Evolutionary conservation across 2,113 vertebrate genomes (phyloP), one percentile per base, ranked within the genome.

Genomic region (Ptyas mucosa): DNA sequence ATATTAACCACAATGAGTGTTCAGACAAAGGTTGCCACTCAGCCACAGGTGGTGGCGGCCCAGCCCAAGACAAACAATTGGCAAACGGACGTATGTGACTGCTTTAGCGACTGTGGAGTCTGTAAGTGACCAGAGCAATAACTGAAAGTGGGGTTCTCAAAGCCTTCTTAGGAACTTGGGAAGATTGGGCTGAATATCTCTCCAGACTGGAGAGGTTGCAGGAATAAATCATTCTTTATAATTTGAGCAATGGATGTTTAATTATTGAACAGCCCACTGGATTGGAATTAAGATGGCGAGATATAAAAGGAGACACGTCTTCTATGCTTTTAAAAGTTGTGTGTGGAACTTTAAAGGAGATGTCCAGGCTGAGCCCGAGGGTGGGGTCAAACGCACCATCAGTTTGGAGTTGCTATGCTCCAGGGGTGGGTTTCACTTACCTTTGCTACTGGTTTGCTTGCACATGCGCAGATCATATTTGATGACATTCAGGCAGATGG

Each of bases 21-120:
- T 15, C 90, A 85, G 5, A 3, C 46, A 14, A 39, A n/a, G 23
- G 26, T 91, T 11, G 4, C 12, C 12, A n/a, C 64, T n/a, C 90
- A 91, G 24, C 75, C 90, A 9, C 75, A 85, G 0, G 0, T 1
- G 24, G 34, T 0, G 0, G 0, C 0, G 0, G 8, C 75, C 0
- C 0, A 8, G 0, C 18, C 1, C 10, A 85, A 94, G 0, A 87
- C 11, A 0, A 92, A 9, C 93, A 2, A 0, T 0, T 97, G 98
- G 97, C 97, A 97, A 92, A 98, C 97, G 0, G 93, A 95, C 49
- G 0, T 97, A 92, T 94, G 92, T 34, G 97, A 97, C 1, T 98
- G 98, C 90, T 97, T 95, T 93, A 21, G 89, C 0, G 97, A 98
- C 94, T 97, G 94, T 0, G 5, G 95, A 0, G 96, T 97, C 89